Conservation (phyloP, 1,140 invertebrate species). For the Penaeus japonicus region DNA sequence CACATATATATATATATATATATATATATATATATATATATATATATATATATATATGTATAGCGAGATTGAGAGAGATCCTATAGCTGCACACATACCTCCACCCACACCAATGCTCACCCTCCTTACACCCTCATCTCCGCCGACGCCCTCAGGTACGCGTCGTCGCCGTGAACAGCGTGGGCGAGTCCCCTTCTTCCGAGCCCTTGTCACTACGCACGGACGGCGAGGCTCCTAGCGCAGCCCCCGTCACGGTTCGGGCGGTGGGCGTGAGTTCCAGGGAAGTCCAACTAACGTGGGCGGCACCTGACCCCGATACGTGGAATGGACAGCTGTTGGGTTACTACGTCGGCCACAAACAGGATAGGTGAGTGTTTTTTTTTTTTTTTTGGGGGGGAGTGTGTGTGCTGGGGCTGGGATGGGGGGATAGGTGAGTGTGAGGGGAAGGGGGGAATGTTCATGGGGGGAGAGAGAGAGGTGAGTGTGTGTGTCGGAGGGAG, state of each 20-base stretch:
- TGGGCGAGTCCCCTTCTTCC: constrained; percentile 63
- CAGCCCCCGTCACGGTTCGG: constrained; percentile 76
- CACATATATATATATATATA: too few relatives aligned
- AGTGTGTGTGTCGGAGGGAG: too few relatives aligned
- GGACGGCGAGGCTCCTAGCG: constrained; percentile 69
- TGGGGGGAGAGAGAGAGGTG: too few relatives aligned
- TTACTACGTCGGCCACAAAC: constrained; percentile 71
- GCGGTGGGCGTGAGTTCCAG: constrained; percentile 78
- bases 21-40: too few relatives aligned
- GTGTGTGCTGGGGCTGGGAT: too few relatives aligned
- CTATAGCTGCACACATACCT: too few relatives aligned
- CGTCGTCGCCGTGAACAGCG: constrained; percentile 64
- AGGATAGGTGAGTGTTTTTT: constrained; percentile 20
- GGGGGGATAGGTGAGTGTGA: too few relatives aligned
- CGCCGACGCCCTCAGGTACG: constrained; percentile 57
- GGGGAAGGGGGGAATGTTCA: too few relatives aligned
- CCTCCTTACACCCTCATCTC: too few relatives aligned
- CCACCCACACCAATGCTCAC: background rate
- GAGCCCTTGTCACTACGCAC: constrained; percentile 54
- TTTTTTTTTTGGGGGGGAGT: too few relatives aligned
- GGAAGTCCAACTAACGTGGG: constrained; percentile 80
- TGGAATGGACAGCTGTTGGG: constrained; percentile 79
- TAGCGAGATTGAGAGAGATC: too few relatives aligned
- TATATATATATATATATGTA: too few relatives aligned
- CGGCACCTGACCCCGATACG: constrained; percentile 73